phyloP scores from a whole-genome alignment of 37 sponge, comb jelly and placozoan genomes.

The Hormiphora californensis region DNA sequence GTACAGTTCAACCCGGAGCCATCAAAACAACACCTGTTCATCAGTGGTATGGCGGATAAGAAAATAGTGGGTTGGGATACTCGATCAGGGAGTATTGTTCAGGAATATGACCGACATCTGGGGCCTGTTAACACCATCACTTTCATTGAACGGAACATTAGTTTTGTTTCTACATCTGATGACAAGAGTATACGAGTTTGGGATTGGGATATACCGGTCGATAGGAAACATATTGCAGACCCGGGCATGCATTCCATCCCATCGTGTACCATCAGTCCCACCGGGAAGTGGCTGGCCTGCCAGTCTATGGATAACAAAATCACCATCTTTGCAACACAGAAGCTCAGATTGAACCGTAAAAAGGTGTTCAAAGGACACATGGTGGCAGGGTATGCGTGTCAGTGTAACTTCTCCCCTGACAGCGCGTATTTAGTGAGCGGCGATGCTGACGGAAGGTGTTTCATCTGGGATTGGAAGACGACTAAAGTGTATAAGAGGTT shows the following conservation, averaged over 20 bases:
- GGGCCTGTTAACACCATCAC: conserved; percentile 97
- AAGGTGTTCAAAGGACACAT: conserved; percentile 96
- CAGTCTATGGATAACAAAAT: conserved; percentile 96
- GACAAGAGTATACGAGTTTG: conserved; percentile 97
- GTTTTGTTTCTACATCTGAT: conserved; percentile 96
- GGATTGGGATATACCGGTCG: conserved; percentile 99
- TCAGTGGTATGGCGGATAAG: conserved; percentile 89
- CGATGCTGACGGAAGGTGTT: conserved; percentile 84
- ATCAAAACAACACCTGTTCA: conserved; percentile 85
- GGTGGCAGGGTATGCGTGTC: conserved; percentile 98
- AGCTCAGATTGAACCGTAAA: conserved; percentile 84
- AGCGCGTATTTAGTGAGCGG: conserved; percentile 83
- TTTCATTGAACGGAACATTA: conserved; percentile 90
- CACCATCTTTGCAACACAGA: conserved; percentile 75
- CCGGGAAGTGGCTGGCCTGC: conserved; percentile 93
- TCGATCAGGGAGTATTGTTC: conserved; percentile 73
- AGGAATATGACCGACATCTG: conserved; percentile 98
- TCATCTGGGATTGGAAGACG: conserved; percentile 97
- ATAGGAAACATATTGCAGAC: conserved; percentile 96
- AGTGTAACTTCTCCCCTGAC: conserved; percentile 93
- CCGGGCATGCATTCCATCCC: conserved; percentile 97
- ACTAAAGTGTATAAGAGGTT: conserved; percentile 76
- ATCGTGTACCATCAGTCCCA: conserved; percentile 69
- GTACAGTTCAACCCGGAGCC: conserved; percentile 92
- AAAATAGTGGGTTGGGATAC: conserved; percentile 95